These are phyloP conservation scores for Torymus tubicola DNA, from an alignment of 2,888 invertebrate species.

Conservation along the genomic window DNA sequence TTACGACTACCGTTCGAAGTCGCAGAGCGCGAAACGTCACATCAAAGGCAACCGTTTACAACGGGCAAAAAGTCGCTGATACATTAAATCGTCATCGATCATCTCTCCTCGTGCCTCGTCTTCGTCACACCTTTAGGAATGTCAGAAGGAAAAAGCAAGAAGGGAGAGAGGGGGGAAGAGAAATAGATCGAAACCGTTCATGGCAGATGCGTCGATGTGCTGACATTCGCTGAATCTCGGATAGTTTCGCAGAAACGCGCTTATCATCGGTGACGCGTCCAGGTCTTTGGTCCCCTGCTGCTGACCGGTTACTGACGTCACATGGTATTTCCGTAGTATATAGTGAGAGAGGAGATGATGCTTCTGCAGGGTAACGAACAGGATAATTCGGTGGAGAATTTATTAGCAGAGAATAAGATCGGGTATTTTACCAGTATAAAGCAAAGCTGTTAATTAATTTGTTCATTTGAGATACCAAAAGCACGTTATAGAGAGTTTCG, in stretches of 20 bases:
- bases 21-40: too few species aligned
- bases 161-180: neutral
- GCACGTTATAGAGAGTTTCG: too few species aligned
- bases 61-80: slow-evolving; percentile 4
- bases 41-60: too few species aligned
- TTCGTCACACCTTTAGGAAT: slow-evolving; percentile 37
- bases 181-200: neutral
- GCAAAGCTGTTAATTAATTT: too few species aligned
- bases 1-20: too few species aligned
- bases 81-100: neutral
- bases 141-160: neutral
- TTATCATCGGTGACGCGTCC: slow-evolving; percentile 37
- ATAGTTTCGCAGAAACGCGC: slow-evolving; percentile 17
- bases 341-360: neutral
- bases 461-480: too few species aligned
- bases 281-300: neutral
- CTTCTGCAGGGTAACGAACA: too few species aligned
- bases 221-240: slow-evolving; percentile 7
- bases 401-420: too few species aligned
- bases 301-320: slow-evolving; percentile 36
- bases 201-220: slow-evolving; percentile 3
- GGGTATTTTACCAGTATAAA: too few species aligned
- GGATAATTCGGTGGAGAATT: too few species aligned
- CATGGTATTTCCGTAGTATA: slow-evolving; percentile 25
- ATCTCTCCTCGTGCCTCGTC: neutral